Evolutionary conservation across 2,113 vertebrate species (phyloP), one percentile per base, ranked within the genome.

Genomic region (Melanotaenia duboulayi): DNA sequence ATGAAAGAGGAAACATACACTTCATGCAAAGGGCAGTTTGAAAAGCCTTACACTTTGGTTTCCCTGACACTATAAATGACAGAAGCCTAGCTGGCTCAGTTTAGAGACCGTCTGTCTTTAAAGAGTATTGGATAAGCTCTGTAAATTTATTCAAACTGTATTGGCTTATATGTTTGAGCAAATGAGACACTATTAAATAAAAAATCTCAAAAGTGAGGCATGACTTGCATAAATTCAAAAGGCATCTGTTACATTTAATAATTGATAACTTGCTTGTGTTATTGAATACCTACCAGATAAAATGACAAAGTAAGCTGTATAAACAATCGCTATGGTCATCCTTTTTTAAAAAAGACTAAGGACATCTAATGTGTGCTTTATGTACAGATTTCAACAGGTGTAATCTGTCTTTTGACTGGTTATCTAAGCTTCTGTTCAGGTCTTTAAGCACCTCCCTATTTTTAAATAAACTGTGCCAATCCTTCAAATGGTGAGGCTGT

Each of bases 1-100:
- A 88, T 76, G 76, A 87, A 89, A 83, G 35, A 42, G 61, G 69
- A 83, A 82, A 83, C 52, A 77, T 42, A 83, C 76, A 74, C 83
- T 79, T 87, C 68, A 86, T 78, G 76, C 72, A 80, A 81, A 68
- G 63, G 80, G 59, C 67, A 85, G 75, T 83, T 81, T 62, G 71
- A 25, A 71, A 76, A 80, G 74, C 71, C 42, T 76, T 73, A 83
- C 80, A 81, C 69, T 75, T 77, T 82, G 73, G 66, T 75, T 71
- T 71, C 40, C 51, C 65, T 71, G 37, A 67, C 85, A 81, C 32
- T 50, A 19, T 65, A 63, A 71, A 65, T 81, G 71, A 84, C 68
- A 52, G 59, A 44, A 71, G 74, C 37, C 49, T 16, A 46, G 52
- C 61, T 48, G 40, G 16, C 10, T 57, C 11, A 16, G 25, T 32